These are phyloP conservation scores for Bombyx huttoni DNA, from an alignment of 2,888 invertebrate species.

Conservation along the genomic window DNA sequence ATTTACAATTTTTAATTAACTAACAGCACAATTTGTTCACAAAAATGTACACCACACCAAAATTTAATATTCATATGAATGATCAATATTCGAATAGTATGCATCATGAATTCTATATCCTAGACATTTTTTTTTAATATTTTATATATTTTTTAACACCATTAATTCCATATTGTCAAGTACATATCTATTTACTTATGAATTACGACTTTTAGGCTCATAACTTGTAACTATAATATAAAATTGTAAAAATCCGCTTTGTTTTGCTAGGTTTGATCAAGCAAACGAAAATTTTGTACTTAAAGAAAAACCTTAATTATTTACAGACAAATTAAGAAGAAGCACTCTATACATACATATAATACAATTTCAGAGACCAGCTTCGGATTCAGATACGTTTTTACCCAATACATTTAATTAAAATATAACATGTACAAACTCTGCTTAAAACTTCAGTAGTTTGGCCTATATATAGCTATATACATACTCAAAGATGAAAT, in stretches of 20 bases:
- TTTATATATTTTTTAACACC: slow-evolving; percentile 48
- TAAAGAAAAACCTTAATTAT: no score
- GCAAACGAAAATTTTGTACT: background rate
- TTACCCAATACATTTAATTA: no score
- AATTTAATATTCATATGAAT: background rate
- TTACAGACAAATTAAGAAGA: no score
- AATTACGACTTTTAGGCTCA: slow-evolving; percentile 1
- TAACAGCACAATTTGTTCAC: background rate
- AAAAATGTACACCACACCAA: background rate
- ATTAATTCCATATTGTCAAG: slow-evolving; percentile 55
- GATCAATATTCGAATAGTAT: slow-evolving; percentile 23
- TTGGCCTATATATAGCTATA: no score
- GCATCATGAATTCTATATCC: slow-evolving; percentile 23
- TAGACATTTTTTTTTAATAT: slow-evolving; percentile 5
- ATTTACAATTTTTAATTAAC: background rate
- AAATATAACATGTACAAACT: no score
- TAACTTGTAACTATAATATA: background rate
- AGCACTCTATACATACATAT: no score
- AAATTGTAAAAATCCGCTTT: background rate
- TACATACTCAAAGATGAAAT: no score
- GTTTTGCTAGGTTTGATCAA: background rate
- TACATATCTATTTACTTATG: slow-evolving; percentile 22
- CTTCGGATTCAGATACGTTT: no score
- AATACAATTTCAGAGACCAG: no score
- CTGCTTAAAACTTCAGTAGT: no score